Conservation (phyloP, 1,140 invertebrate genomes). For the Cotesia typhae region DNA sequence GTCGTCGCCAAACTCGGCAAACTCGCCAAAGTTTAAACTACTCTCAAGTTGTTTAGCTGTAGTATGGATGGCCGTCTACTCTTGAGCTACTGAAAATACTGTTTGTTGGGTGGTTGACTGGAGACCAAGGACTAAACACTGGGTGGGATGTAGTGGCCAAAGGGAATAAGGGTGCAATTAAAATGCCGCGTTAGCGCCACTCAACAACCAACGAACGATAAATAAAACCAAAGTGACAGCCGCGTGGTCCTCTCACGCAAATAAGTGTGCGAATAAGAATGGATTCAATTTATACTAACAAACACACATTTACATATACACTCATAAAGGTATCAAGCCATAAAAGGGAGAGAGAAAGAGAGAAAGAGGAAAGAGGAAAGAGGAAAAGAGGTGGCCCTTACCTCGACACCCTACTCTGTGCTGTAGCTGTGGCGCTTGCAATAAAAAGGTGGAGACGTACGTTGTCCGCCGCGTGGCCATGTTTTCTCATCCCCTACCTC, state of each 20-base stretch:
- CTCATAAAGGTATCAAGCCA: not conserved
- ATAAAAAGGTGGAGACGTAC: conserved; percentile 64
- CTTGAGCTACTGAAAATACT: too few relatives aligned
- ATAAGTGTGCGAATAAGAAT: conserved; percentile 29
- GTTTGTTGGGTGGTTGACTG: too few relatives aligned
- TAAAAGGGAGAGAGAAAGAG: too few relatives aligned
- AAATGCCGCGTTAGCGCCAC: conserved; percentile 66
- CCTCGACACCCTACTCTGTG: conserved; percentile 39
- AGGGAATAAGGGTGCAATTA: conserved; percentile 62
- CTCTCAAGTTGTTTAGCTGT: too few relatives aligned
- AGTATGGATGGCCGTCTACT: too few relatives aligned
- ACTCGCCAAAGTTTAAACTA: conserved; percentile 34
- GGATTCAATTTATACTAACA: not conserved
- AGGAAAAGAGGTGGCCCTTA: not conserved
- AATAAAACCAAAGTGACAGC: conserved; percentile 58
- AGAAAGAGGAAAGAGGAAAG: too few relatives aligned
- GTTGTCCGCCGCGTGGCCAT: conserved; percentile 52
- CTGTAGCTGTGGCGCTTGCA: conserved; percentile 60
- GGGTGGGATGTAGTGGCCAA: conserved; percentile 29
- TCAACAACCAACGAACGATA: conserved; percentile 63
- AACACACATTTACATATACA: too few relatives aligned
- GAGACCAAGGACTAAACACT: conserved; percentile 1
- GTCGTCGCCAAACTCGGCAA: conserved; percentile 44
- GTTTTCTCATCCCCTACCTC: conserved; percentile 55
- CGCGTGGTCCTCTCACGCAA: conserved; percentile 38